Evolutionary conservation across 2,888 invertebrate genomes (phyloP), one percentile per base, ranked within the genome.

Genomic region (Doris montereyensis): DNA sequence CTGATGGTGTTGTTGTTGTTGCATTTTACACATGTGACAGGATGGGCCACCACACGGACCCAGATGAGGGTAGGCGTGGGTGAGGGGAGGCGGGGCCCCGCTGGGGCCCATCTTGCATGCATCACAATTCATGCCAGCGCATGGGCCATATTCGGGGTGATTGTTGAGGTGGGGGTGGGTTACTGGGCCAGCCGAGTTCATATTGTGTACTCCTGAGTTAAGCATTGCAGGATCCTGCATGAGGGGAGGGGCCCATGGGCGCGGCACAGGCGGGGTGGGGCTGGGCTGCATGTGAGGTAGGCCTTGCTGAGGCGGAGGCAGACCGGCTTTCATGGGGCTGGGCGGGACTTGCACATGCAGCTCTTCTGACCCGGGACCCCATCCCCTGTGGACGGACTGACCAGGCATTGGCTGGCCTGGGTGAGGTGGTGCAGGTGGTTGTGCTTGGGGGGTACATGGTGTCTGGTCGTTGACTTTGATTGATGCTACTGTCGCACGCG

Each of bases 141-240:
- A 67, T 26, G 79, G 79, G 24, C 76, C 72, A 32, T 80, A 80
- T 58, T 80, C 80, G 21, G 80, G 82, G 76, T 82, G 82, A n/a
- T n/a, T n/a, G n/a, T n/a, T n/a, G 67, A 62, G 77, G 75, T 62
- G 76, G 30, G 35, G 65, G 17, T 76, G 80, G 24, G 76, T 30
- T 28, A 62, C 72, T 28, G 74, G 30, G 17, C 74, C 41, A n/a
- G 62, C 52, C 0, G 60, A 5, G 52, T 72, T 34, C 57, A 67
- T 52, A n/a, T n/a, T n/a, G 65, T 77, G 75, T 41, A 71, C n/a
- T 8, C 32, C 32, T 41, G 77, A 34, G 73, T 35, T 60, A 35
- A 26, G 32, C 67, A 76, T 52, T 1, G 70, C 65, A 67, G 79
- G 73, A 68, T 81, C 81, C 41, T 78, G 80, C 65, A 81, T 79